Conservation (phyloP, 2,797 vertebrate genomes). For the Enteromius radiatus region DNA sequence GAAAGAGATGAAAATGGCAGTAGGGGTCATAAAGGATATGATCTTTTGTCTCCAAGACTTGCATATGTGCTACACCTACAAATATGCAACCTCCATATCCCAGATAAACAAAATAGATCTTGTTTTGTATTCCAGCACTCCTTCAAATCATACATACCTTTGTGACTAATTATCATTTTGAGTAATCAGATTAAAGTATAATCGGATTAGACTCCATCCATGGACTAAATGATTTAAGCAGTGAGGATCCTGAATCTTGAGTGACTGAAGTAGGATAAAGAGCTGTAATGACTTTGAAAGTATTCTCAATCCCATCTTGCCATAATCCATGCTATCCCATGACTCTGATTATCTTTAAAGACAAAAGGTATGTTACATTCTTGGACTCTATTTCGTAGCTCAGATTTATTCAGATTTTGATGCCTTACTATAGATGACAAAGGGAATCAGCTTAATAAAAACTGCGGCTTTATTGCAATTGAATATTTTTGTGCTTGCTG, state of each 20-base stretch:
- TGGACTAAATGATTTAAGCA: background rate
- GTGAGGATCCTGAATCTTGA: constrained; percentile 1
- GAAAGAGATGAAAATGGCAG: constrained; percentile 5
- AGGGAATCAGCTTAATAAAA: background rate
- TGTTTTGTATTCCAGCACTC: background rate
- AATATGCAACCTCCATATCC: background rate
- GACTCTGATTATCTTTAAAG: constrained; percentile 73
- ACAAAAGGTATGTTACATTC: constrained; percentile 61
- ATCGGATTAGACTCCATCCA: background rate
- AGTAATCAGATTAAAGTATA: constrained; percentile 27
- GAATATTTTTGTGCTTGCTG: background rate
- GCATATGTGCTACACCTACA: background rate
- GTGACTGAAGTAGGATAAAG: constrained; percentile 21
- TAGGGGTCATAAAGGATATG: background rate
- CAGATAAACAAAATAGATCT: background rate
- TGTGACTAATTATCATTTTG: constrained; percentile 9
- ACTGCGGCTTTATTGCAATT: background rate
- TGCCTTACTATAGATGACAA: background rate
- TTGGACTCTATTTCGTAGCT: constrained; percentile 60
- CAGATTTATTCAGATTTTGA: constrained; percentile 52
- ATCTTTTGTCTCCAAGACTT: constrained; percentile 5
- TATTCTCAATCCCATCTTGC: constrained; percentile 39
- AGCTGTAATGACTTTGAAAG: constrained; percentile 36
- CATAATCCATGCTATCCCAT: constrained; percentile 72
- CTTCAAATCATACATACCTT: background rate